These are phyloP conservation scores for Geotrypetes seraphini DNA, from an alignment of 2,797 vertebrate species.

Conservation along the genomic window DNA sequence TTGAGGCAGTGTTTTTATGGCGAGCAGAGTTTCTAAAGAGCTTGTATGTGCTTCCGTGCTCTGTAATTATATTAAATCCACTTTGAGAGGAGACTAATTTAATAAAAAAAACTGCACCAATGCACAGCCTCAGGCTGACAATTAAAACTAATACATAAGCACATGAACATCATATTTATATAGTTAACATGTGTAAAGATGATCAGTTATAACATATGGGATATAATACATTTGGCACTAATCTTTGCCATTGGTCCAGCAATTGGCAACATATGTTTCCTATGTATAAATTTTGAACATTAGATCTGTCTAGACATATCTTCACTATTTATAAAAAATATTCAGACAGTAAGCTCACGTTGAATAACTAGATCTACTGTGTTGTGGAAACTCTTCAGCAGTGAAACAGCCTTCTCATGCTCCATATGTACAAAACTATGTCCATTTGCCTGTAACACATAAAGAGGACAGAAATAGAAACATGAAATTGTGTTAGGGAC, in stretches of 20 bases:
- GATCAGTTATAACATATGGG: constrained; percentile 71
- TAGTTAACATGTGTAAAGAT: constrained; percentile 51
- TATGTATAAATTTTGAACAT: constrained; percentile 71
- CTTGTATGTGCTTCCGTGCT: constrained; percentile 77
- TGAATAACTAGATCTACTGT: constrained; percentile 97
- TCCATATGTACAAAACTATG: constrained; percentile 99
- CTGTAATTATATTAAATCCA: constrained; percentile 61
- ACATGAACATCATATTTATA: constrained; percentile 63
- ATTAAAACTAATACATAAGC: constrained; percentile 64
- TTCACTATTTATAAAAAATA: constrained; percentile 69
- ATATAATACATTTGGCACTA: constrained; percentile 96
- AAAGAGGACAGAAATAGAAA: constrained; percentile 8
- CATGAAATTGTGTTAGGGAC: background rate
- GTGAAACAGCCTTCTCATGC: constrained; percentile 93
- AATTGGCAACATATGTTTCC: constrained; percentile 86
- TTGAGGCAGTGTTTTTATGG: constrained; percentile 81
- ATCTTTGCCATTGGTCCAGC: constrained; percentile 98
- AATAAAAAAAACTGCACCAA: constrained; percentile 59
- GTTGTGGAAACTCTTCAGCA: constrained; percentile 98
- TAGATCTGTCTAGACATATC: constrained; percentile 59
- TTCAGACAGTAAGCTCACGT: constrained; percentile 93
- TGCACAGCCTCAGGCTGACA: constrained; percentile 74
- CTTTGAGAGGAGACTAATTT: constrained; percentile 64
- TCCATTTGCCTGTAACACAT: constrained; percentile 86
- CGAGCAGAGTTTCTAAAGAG: constrained; percentile 64